Evolutionary conservation across 64 coral and sea anemone species (phyloP).

Genomic region (Stylophora pistillata): DNA sequence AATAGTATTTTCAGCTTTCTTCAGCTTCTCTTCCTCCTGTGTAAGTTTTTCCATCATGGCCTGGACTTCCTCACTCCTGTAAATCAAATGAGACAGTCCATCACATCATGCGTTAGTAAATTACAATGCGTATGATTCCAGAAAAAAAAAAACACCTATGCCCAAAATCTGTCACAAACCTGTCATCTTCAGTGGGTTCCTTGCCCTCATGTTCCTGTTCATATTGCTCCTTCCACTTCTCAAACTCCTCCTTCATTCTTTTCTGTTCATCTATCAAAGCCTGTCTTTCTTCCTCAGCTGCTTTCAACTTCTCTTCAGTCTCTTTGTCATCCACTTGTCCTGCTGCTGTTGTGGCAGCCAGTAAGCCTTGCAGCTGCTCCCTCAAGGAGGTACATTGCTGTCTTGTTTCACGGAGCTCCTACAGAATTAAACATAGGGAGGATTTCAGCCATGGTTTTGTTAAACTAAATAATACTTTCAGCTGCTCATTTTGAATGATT

Average conservation of each 20-base stretch:
- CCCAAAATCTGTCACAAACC: conserved; percentile 20
- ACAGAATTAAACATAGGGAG: background rate
- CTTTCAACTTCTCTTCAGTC: conserved; percentile 85
- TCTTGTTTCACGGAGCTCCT: conserved; percentile 86
- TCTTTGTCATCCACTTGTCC: conserved; percentile 76
- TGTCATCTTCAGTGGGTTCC: conserved; percentile 67
- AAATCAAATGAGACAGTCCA: background rate
- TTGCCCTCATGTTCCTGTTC: conserved; percentile 72
- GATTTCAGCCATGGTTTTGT: background rate
- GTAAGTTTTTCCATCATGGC: conserved; percentile 80
- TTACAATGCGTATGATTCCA: too few species aligned
- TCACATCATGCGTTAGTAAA: too few species aligned
- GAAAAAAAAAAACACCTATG: too few species aligned
- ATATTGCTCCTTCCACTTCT: conserved; percentile 78
- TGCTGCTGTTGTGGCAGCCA: conserved; percentile 61
- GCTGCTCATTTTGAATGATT: too few species aligned
- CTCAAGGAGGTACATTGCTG: conserved; percentile 75
- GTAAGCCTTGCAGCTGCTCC: conserved; percentile 81
- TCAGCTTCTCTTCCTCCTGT: conserved; percentile 91
- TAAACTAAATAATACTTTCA: background rate
- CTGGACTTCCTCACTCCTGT: conserved; percentile 86
- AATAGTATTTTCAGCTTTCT: conserved; percentile 88
- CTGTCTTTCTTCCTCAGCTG: conserved; percentile 88
- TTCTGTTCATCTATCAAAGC: conserved; percentile 61
- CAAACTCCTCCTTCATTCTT: conserved; percentile 81